Evolutionary conservation across 2,888 invertebrate genomes (phyloP).

Genomic region (Epistrophe eligans): DNA sequence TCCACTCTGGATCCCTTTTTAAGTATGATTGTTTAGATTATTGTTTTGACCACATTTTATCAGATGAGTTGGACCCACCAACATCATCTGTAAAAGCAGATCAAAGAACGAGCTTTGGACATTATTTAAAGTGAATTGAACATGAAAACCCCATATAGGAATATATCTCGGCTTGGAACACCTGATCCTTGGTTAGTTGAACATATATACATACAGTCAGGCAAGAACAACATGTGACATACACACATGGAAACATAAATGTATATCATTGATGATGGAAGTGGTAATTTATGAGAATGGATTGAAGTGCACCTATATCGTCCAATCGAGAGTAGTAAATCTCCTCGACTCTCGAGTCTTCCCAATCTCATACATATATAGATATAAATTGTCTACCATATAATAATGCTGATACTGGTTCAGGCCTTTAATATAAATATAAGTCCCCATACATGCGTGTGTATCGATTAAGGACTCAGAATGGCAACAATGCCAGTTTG

Average conservation of each 20-base stretch:
- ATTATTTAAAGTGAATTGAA: constrained; percentile 71
- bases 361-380: constrained; percentile 17
- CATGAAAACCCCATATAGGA: constrained; percentile 55
- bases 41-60: constrained; percentile 60
- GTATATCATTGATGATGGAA: constrained; percentile 24
- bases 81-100: constrained; percentile 41
- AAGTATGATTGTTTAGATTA: constrained; percentile 74
- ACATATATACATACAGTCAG: not conserved
- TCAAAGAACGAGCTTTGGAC: constrained; percentile 50
- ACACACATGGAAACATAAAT: not conserved
- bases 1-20: constrained; percentile 67
- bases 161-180: constrained; percentile 32
- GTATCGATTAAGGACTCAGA: constrained; percentile 70
- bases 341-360: constrained; percentile 36
- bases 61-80: constrained; percentile 3
- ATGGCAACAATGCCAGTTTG: constrained; percentile 68
- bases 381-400: constrained; percentile 13
- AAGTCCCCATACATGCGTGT: constrained; percentile 27
- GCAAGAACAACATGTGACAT: not conserved
- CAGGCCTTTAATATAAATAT: not conserved
- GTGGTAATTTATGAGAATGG: constrained; percentile 63
- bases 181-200: constrained; percentile 57
- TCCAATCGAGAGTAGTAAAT: constrained; percentile 64
- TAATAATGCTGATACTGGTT: not conserved
- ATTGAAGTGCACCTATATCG: constrained; percentile 65